A percentile compares a stretch with the other conserved stretches of the same genome.
Conservation (phyloP, 1,140 invertebrate genomes). For the Charaxes varanes region DNA sequence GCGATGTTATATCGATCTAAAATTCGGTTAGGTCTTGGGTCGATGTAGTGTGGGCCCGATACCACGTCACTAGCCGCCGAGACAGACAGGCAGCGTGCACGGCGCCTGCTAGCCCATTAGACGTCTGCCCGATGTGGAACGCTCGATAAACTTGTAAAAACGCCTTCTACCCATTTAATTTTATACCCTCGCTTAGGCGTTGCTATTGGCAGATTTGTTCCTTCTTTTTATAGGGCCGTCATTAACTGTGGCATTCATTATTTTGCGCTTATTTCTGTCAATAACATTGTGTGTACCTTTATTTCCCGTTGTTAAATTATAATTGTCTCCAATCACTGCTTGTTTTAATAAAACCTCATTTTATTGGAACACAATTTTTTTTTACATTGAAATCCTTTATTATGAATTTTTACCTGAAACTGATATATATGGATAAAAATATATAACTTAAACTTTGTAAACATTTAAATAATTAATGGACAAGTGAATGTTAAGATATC, state of each 20-base stretch:
- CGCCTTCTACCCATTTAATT: slow-evolving; percentile 72
- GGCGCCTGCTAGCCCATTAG: slow-evolving; percentile 66
- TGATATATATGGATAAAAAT: too few relatives aligned
- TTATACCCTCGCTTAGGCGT: slow-evolving; percentile 67
- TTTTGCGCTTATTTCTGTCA: slow-evolving; percentile 40
- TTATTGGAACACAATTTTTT: too few relatives aligned
- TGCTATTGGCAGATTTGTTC: slow-evolving; percentile 69
- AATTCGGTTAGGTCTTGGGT: slow-evolving; percentile 26
- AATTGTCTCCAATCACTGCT: too few relatives aligned
- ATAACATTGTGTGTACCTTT: too few relatives aligned
- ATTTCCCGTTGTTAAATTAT: too few relatives aligned
- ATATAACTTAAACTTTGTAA: too few relatives aligned
- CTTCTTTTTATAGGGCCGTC: slow-evolving; percentile 51
- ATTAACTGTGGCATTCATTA: slow-evolving; percentile 62
- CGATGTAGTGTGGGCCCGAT: slow-evolving; percentile 17
- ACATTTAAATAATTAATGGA: too few relatives aligned
- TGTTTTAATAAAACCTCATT: too few relatives aligned
- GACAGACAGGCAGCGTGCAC: slow-evolving; percentile 65
- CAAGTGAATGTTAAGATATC: too few relatives aligned
- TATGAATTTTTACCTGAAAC: too few relatives aligned
- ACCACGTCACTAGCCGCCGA: slow-evolving; percentile 47
- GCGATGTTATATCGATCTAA: slow-evolving; percentile 30
- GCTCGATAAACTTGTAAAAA: slow-evolving; percentile 74
- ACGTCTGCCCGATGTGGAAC: slow-evolving; percentile 66
- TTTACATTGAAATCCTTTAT: too few relatives aligned